Evolutionary conservation across 2,888 invertebrate species (phyloP), one percentile per base, ranked within the genome.

Genomic region (Venustoraphidia nigricollis): DNA sequence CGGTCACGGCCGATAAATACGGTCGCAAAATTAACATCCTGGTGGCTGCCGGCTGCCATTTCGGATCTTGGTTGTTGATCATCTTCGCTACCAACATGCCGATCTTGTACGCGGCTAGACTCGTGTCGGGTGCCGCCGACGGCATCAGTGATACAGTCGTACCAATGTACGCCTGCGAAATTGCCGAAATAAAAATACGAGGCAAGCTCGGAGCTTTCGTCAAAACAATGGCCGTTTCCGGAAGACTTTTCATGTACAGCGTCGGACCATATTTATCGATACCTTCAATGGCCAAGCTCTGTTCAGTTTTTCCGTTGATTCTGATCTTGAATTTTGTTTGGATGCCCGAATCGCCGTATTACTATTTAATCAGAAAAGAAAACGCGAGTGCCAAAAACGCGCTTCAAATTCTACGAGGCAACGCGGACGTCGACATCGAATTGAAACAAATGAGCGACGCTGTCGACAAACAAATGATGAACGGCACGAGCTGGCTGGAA

Each of bases 301-400:
- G 76, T 57, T 66, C 75, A 55, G 60, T 72, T 53, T 66, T 77
- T 48, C 75, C 79, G 8, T 61, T 77, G 34, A 56, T 73, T 42
- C 72, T 77, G 57, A 62, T 78, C 37, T 46, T 75, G 17, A 66
- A 71, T n/a, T 75, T 79, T 61, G 63, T 72, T 39, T 75, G 74
- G 60, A 68, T 81, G 60, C 82, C 82, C n/a, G 83, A 83, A 66
- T 70, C 73, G 2, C 77, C 77, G 0, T 67, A 73, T 46, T 71
- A 63, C 54, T 57, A 64, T 47, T 54, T 71, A 11, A 61, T 66
- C 46, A 63, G 59, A 36, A 61, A 60, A 9, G 56, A 61, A 9
- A 64, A 65, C 47, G 58, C 63, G 1, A 68, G 66, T 36, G 76
- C 76, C 1, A 60, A 64, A n/a, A 54, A 60, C 41, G 69, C 78